Conservation (phyloP, 2,113 vertebrate species). For the Tragelaphus imberbis region DNA sequence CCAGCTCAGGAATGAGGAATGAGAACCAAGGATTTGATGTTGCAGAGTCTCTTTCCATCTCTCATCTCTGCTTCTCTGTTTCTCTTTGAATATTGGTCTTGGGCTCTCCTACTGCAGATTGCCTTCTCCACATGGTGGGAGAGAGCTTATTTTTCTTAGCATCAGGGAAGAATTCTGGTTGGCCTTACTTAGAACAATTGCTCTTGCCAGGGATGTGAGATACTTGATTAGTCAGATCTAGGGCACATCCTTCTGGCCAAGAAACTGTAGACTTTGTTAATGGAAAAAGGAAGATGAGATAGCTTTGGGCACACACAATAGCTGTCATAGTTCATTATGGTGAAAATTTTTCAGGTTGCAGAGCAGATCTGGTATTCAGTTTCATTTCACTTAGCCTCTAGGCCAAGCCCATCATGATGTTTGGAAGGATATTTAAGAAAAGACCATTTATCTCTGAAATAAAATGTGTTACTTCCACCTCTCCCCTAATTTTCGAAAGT, state of each 20-base stretch:
- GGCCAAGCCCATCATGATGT: not conserved
- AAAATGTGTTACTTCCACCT: not conserved
- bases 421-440: not conserved
- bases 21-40: not conserved
- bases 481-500: conserved; percentile 7
- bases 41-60: not conserved
- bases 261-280: not conserved
- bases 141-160: not conserved
- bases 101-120: not conserved
- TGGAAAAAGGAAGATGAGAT: not conserved
- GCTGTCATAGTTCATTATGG: not conserved
- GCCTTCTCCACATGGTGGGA: not conserved
- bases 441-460: not conserved
- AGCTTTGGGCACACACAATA: not conserved
- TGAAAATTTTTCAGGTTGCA: not conserved
- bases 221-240: not conserved
- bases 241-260: not conserved
- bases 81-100: not conserved
- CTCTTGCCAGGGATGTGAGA: not conserved
- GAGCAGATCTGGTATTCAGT: not conserved
- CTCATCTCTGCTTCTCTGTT: not conserved
- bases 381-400: not conserved
- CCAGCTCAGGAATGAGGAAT: not conserved
- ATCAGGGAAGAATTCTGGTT: not conserved
- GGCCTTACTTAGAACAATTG: not conserved